Evolutionary conservation across 2,113 vertebrate genomes (phyloP).

Genomic region (Sylvietta virens): DNA sequence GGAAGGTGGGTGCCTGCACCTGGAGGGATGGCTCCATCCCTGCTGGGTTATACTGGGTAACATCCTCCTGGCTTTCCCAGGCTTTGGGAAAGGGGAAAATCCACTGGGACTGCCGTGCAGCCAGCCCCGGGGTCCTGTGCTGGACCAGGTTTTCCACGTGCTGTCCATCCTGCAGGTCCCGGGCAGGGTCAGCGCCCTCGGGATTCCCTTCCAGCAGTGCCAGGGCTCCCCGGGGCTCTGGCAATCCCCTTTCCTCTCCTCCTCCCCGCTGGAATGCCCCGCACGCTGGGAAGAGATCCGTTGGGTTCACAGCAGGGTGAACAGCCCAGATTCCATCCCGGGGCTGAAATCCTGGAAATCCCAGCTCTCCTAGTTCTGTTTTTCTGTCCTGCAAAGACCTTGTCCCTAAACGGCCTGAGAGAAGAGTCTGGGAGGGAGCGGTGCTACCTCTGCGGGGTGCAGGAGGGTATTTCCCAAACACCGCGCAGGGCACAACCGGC

Average conservation of each 20-base stretch:
- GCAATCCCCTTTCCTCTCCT: neutral
- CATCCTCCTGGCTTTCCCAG: neutral
- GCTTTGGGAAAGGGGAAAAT: neutral
- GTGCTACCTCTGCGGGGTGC: neutral
- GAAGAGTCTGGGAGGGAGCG: neutral
- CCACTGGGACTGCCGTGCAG: accelerated
- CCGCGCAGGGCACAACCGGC: neutral
- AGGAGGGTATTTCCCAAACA: neutral
- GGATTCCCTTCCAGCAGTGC: neutral
- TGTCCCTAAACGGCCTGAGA: neutral
- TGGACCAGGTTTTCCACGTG: neutral
- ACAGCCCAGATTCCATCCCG: neutral
- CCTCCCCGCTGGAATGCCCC: neutral
- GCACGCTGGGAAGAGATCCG: neutral
- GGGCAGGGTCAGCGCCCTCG: accelerated
- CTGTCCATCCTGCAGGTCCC: neutral
- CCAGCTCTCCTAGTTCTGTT: neutral
- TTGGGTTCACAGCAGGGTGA: neutral
- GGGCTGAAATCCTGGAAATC: neutral
- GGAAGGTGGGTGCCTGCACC: neutral
- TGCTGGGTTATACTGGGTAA: accelerated
- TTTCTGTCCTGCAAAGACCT: neutral
- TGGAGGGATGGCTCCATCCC: neutral
- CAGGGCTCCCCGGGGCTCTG: neutral
- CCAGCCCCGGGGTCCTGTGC: neutral